These are phyloP conservation scores for Antennarius maculatus DNA, from an alignment of 2,797 vertebrate genomes.

Conservation along the genomic window DNA sequence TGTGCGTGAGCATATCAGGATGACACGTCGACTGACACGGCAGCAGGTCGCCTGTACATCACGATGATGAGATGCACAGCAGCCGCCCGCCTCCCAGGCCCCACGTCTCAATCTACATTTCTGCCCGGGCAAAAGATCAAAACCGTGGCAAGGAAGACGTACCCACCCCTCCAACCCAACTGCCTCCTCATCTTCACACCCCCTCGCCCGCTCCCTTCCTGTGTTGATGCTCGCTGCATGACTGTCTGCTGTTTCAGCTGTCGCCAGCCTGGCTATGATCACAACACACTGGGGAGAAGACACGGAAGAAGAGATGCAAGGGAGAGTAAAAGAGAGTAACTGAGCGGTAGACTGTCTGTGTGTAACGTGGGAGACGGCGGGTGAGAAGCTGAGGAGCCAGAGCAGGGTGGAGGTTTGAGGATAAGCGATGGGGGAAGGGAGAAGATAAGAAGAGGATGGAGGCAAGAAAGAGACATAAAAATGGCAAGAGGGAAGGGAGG, in stretches of 20 bases:
- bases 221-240: conserved; percentile 34
- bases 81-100: background rate
- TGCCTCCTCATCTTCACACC: conserved; percentile 25
- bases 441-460: conserved; percentile 37
- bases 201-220: conserved; percentile 8
- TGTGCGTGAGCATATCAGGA: background rate
- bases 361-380: conserved; percentile 24
- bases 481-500: conserved; percentile 43
- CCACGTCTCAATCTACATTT: conserved; percentile 29
- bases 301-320: conserved; percentile 48
- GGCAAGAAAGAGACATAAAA: conserved; percentile 31
- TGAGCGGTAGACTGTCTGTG: conserved; percentile 47
- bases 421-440: conserved; percentile 45
- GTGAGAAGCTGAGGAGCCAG: conserved; percentile 37
- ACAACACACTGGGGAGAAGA: conserved; percentile 59
- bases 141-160: conserved; percentile 28
- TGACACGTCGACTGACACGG: conserved; percentile 19
- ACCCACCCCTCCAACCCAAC: conserved; percentile 23
- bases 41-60: conserved; percentile 5
- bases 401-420: conserved; percentile 36
- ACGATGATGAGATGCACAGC: conserved; percentile 42
- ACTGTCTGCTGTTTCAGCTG: conserved; percentile 72
- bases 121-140: conserved; percentile 40
- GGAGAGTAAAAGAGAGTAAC: conserved; percentile 32
- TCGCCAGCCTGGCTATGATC: conserved; percentile 62